Percentiles rank a stretch among this genome's conserved stretches.
phyloP scores from a whole-genome alignment of 2,888 invertebrate genomes.

The Leptinotarsa juncta region DNA sequence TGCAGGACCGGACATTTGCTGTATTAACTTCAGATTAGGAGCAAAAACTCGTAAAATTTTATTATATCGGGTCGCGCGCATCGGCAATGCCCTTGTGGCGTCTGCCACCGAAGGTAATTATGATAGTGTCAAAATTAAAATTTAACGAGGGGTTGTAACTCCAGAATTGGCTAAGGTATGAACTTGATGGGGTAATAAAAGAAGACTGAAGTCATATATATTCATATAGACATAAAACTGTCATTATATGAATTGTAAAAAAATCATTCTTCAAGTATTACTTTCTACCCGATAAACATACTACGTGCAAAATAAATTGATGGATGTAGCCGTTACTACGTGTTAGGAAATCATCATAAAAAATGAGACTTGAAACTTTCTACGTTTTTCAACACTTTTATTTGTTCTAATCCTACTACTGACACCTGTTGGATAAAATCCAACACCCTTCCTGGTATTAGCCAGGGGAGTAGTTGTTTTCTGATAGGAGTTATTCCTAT shows the following conservation, averaged over 20 bases:
- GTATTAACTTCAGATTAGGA: conserved; percentile 59
- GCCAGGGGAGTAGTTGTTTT: too few relatives aligned
- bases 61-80: conserved; percentile 39
- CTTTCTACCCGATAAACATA: neutral
- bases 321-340: too few relatives aligned
- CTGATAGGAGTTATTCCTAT: too few relatives aligned
- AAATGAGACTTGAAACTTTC: too few relatives aligned
- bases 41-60: conserved; percentile 57
- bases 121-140: conserved; percentile 46
- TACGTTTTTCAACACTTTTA: too few relatives aligned
- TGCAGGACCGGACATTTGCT: conserved; percentile 51
- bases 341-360: too few relatives aligned
- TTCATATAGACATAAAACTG: too few relatives aligned
- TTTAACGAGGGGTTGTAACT: conserved; percentile 40
- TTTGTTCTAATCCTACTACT: too few relatives aligned
- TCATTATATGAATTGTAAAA: neutral
- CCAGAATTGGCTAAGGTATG: conserved; percentile 35
- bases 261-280: neutral
- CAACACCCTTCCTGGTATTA: too few relatives aligned
- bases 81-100: conserved; percentile 27
- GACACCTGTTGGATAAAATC: too few relatives aligned
- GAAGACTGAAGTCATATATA: neutral
- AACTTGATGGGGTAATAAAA: conserved; percentile 19
- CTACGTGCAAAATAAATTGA: too few relatives aligned
- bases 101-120: conserved; percentile 37